Evolutionary conservation across 2,888 invertebrate species (phyloP), one percentile per base, ranked within the genome.

Genomic region (Ecliptopera silaceata): DNA sequence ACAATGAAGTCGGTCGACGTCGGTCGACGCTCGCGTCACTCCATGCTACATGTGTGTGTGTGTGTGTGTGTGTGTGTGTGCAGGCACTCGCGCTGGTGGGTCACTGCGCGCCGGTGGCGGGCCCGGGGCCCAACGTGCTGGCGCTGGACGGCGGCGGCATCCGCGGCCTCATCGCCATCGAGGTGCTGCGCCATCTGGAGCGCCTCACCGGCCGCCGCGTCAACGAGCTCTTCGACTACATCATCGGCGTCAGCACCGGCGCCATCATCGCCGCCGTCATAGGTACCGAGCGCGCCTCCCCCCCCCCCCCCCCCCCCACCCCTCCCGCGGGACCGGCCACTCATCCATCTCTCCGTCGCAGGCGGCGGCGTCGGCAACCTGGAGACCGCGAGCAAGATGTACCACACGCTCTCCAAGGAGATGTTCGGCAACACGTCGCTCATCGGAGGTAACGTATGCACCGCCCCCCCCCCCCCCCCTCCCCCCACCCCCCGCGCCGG

Each of bases 71-170:
- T 13, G 34, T 34, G 34, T 13, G 17, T 10, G 41, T 3, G 12
- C 39, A 91, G 94, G 94, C 59, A 80, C 95, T 78, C 55, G 93
- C 96, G 0, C 82, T 96, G 56, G 80, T 97, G 64, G 97, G 97
- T 0, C 92, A 95, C 77, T 81, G 93, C 0, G 93, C 93, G 43
- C 94, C 96, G 4, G 91, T 95, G 3, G 92, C 92, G 54, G 94
- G 94, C 0, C 91, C 92, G 22, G 97, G 98, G 0, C 95, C 97
- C 43, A 92, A 95, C 74, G 93, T 98, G 52, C 91, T 98, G 47
- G 92, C 96, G 0, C 95, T 98, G 70, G 98, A 98, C 88, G 98
- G 98, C 2, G 98, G 98, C 39, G 98, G 98, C 44, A 95, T 96
- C 59, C 93, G 97, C 59, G 97, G 97, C n/a, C 92, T 98, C 61